A percentile compares a stretch with the other conserved stretches of the same genome.
These are phyloP conservation scores for Aphelocoma californica DNA, from an alignment of 2,797 vertebrate genomes.

Conservation along the genomic window DNA sequence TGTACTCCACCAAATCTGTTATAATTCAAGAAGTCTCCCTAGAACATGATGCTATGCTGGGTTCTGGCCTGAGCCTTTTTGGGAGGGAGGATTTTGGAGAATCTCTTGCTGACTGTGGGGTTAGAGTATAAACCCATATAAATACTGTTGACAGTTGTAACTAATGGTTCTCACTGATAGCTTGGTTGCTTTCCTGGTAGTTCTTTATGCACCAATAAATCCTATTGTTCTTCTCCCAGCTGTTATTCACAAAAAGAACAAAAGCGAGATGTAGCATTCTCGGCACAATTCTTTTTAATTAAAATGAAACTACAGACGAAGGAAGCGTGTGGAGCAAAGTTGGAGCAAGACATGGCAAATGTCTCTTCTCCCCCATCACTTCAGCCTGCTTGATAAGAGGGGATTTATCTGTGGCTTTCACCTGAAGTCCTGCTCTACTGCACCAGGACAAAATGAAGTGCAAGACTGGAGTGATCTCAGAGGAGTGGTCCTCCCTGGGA, in stretches of 20 bases:
- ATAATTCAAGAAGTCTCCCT: background rate
- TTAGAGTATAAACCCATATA: background rate
- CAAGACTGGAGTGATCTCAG: background rate
- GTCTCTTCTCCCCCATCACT: background rate
- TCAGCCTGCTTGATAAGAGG: background rate
- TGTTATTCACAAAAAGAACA: constrained; percentile 57
- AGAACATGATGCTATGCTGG: rapidly evolving
- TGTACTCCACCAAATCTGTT: background rate
- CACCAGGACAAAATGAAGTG: background rate
- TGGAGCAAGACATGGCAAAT: background rate
- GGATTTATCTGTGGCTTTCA: background rate
- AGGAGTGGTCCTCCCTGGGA: background rate
- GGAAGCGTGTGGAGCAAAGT: background rate
- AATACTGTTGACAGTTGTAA: constrained; percentile 48
- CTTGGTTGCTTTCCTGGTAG: constrained; percentile 51
- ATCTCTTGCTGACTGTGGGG: background rate
- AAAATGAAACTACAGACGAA: background rate
- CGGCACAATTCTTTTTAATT: constrained; percentile 44
- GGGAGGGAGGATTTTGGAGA: background rate
- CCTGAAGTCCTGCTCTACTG: background rate
- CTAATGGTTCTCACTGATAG: constrained; percentile 43
- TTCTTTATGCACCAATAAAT: constrained; percentile 65
- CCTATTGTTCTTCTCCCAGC: constrained; percentile 57
- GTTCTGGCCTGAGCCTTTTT: background rate
- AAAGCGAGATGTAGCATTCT: background rate